Evolutionary conservation across 2,113 vertebrate genomes (phyloP).

Genomic region (Cinclus mexicanus): DNA sequence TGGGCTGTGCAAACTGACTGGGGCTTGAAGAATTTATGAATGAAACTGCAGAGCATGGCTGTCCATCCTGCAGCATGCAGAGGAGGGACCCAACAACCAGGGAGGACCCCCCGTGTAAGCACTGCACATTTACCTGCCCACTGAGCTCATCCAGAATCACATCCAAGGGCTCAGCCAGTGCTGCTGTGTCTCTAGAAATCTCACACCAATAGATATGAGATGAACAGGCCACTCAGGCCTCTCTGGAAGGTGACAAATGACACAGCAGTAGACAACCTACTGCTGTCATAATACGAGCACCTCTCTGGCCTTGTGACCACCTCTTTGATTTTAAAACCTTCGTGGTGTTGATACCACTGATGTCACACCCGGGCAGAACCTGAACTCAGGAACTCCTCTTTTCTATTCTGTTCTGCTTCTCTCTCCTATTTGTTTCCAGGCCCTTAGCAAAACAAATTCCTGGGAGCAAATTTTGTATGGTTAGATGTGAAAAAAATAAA

Average conservation of each 20-base stretch:
- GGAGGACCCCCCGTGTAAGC: not conserved
- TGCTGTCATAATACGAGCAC: fast-evolving
- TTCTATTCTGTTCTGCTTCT: not conserved
- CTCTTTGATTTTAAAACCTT: not conserved
- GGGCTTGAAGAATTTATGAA: not conserved
- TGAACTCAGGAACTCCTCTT: not conserved
- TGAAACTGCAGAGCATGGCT: not conserved
- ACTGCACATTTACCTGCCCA: not conserved
- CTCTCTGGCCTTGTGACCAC: not conserved
- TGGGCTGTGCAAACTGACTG: not conserved
- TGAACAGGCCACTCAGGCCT: not conserved
- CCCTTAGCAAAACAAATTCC: not conserved
- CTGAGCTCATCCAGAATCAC: not conserved
- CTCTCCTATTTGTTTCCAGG: not conserved
- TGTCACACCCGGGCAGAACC: not conserved
- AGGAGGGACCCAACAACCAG: not conserved
- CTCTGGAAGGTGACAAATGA: not conserved
- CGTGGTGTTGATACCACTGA: not conserved
- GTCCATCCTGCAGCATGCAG: not conserved
- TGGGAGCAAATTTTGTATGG: not conserved
- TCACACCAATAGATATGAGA: not conserved
- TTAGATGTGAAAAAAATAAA: not conserved
- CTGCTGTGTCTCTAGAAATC: not conserved
- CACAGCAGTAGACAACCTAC: not conserved
- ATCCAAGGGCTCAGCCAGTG: not conserved